Evolutionary conservation across 2,888 invertebrate genomes (phyloP).

Genomic region (Xestia ashworthii): DNA sequence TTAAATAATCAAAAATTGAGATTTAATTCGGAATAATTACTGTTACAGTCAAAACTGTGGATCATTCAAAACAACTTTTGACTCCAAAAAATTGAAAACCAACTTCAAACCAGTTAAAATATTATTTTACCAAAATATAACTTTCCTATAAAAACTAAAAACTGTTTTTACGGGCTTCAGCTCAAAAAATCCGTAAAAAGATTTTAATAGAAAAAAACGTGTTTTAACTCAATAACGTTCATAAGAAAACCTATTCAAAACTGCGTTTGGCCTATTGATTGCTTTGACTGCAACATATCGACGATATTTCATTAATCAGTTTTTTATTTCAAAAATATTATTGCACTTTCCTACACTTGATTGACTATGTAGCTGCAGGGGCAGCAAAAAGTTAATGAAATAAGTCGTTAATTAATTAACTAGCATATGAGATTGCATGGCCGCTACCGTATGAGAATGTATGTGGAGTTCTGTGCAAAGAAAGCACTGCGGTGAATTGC

Average conservation of each 20-base stretch:
- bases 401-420: slow-evolving; percentile 26
- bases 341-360: slow-evolving; percentile 9
- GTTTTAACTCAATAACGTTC: neutral
- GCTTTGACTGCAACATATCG: neutral
- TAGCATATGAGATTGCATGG: slow-evolving; percentile 22
- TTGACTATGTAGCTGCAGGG: neutral
- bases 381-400: slow-evolving; percentile 15
- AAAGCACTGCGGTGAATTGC: slow-evolving; percentile 44
- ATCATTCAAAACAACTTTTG: neutral
- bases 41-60: neutral
- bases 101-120: no score
- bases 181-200: no score
- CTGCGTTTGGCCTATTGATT: neutral
- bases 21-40: slow-evolving; percentile 26
- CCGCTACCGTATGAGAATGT: slow-evolving; percentile 32
- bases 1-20: slow-evolving; percentile 46
- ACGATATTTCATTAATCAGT: slow-evolving; percentile 30
- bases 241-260: neutral
- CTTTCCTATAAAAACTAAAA: no score
- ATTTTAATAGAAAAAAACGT: neutral
- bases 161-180: no score
- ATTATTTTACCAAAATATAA: no score
- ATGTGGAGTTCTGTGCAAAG: slow-evolving; percentile 50
- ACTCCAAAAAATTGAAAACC: neutral
- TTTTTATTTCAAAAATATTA: slow-evolving; percentile 11